phyloP scores from a whole-genome alignment of 2,797 vertebrate species.

The Cryptoprocta ferox region DNA sequence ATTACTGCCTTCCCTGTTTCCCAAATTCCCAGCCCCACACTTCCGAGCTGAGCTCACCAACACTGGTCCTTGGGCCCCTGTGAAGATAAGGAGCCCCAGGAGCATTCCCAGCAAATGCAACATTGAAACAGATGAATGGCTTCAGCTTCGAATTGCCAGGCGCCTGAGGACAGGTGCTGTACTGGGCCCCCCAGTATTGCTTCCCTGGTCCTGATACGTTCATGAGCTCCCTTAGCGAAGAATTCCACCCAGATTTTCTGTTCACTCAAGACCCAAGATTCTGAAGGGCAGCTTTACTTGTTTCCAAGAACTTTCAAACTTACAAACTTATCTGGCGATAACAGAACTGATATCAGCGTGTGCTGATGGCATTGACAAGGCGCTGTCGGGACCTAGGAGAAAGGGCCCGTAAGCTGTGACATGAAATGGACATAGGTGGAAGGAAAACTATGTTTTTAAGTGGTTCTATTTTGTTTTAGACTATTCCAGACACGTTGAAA shows the following conservation, averaged over 20 bases:
- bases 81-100: slow-evolving; percentile 35
- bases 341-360: not conserved
- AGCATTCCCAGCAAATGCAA: slow-evolving; percentile 5
- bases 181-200: not conserved
- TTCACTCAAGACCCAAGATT: not conserved
- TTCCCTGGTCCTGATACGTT: not conserved
- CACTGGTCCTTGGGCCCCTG: not conserved
- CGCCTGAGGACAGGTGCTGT: not conserved
- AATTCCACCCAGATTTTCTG: not conserved
- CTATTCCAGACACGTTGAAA: not conserved
- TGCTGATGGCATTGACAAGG: not conserved
- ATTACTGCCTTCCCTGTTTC: not conserved
- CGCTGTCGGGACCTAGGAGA: not conserved
- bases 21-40: not conserved
- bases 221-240: not conserved
- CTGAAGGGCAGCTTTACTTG: not conserved
- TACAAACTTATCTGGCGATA: not conserved
- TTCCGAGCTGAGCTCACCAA: not conserved
- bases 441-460: not conserved
- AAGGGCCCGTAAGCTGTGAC: rapidly evolving
- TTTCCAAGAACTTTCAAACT: not conserved
- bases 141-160: slow-evolving; percentile 21
- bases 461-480: not conserved
- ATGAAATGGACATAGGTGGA: not conserved
- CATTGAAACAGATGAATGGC: not conserved